Evolutionary conservation across 2,113 vertebrate species (phyloP), one percentile per base, ranked within the genome.

Genomic region (Notechis scutatus): DNA sequence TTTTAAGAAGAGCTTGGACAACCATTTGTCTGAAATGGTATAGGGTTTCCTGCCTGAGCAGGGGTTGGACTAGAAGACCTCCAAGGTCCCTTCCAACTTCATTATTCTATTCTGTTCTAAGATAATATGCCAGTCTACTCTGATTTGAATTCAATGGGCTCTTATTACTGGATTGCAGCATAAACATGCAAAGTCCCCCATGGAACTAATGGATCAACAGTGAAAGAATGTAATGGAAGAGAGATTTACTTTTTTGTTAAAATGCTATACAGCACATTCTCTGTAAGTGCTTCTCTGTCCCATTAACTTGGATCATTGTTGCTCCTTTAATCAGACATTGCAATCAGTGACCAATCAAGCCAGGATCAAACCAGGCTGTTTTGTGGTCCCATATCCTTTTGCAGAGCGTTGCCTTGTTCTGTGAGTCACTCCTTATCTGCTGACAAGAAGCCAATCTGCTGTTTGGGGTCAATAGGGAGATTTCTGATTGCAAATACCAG

Each of bases 321-420:
- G 87, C 90, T 93, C 14, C 26, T 89, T 95, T 95, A 29, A 8
- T 95, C 93, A 93, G 0, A 92, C 29, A 50, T 29, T 59, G 15
- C 69, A 91, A 24, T 54, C 42, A 88, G 92, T 92, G 93, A 95
- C 57, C 34, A 85, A 91, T 94, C 34, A 55, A 56, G 4, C 47
- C 47, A 50, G 74, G 91, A 92, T 95, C 87, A 93, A 93, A 94
- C 47, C 92, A 93, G 54, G 91, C 42, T 91, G 55, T 92, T 93
- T 86, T 87, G 47, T 85, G 94, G 56, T 61, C 1, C 87, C 74
- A 23, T 90, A 89, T 64, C 69, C 94, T 92, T 89, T 93, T 34
- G 85, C 9, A 0, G 45, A 50, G 87, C 61, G 87, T 8, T 45
- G 54, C 88, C 85, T 91, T 89, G 42, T 24, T 34, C 24, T 39